Conservation (phyloP, 2,888 invertebrate species). For the Barypeithes pellucidus region DNA sequence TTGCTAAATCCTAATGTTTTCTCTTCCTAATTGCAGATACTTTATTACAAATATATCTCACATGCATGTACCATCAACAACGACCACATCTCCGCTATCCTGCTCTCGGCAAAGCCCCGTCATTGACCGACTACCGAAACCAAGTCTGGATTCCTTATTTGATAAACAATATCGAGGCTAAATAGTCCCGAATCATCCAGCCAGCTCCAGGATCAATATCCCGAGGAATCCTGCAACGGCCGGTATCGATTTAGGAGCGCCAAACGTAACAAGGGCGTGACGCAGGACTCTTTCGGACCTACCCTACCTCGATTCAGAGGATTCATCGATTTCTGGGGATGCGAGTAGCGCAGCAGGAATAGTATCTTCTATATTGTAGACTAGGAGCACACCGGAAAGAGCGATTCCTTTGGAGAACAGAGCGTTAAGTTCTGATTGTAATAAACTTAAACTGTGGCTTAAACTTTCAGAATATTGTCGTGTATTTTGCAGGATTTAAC, state of each 20-base stretch:
- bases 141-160: slow-evolving; percentile 7
- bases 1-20: no score
- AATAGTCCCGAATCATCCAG: slow-evolving; percentile 35
- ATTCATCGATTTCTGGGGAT: slow-evolving; percentile 45
- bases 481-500: no score
- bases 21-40: no score
- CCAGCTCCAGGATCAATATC: slow-evolving; percentile 27
- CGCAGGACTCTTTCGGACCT: slow-evolving; percentile 52
- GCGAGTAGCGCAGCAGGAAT: slow-evolving; percentile 31
- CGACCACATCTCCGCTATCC: neutral
- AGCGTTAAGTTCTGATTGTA: no score
- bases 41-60: neutral
- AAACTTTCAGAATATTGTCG: no score
- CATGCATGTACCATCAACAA: neutral
- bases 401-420: no score
- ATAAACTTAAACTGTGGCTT: no score
- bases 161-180: slow-evolving; percentile 10
- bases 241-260: slow-evolving; percentile 32
- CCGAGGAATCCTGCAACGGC: slow-evolving; percentile 35
- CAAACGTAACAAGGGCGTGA: slow-evolving; percentile 50
- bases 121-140: slow-evolving; percentile 14
- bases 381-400: no score
- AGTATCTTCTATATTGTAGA: slow-evolving; percentile 7
- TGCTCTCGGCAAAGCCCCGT: neutral
- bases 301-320: slow-evolving; percentile 50